Evolutionary conservation across 2,888 invertebrate species (phyloP), one percentile per base, ranked within the genome.

Genomic region (Orchesella flavescens): DNA sequence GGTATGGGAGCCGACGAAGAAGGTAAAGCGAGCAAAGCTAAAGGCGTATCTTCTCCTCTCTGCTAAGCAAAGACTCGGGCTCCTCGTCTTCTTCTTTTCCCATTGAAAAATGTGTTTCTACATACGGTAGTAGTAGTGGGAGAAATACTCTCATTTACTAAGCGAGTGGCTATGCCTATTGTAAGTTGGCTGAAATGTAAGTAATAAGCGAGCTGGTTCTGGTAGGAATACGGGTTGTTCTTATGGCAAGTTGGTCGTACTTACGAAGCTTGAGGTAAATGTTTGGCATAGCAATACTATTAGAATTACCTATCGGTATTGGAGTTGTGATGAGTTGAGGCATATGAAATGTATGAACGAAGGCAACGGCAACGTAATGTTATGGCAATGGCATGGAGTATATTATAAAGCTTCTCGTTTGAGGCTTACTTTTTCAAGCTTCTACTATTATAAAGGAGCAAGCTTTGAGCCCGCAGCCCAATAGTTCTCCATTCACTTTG

Each of bases 401-500:
- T 57, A 17, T 57, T 19, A 57, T 57, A 17, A 17, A 34, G 34
- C 57, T 19, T 57, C 17, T 57, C 17, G 57, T 57, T 57, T 57
- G 57, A 57, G 65, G 24, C 75, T 75, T 75, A 65, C 75, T 61
- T 24, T 59, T 59, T 24, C 63, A 15, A 34, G 15, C 34, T 23
- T 24, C 71, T 71, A 65, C 65, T 72, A 79, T 79, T 79, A 79
- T 79, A 79, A 79, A 79, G 79, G 23, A 72, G 55, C 46, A 57
- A 63, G 79, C 57, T 72, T 79, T 71, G 61, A 72, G 79, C 79
- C 71, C 79, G 72, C 79, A 79, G 72, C 79, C 79, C 72, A 79
- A 72, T 79, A 79, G 79, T 79, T 79, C 79, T 79, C 79, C 72
- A 79, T 79, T 72, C 79, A 79, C 72, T 79, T 79, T 72, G 72